These are phyloP conservation scores for Gymnorhina tibicen DNA, from an alignment of 2,113 vertebrate species.

Conservation along the genomic window DNA sequence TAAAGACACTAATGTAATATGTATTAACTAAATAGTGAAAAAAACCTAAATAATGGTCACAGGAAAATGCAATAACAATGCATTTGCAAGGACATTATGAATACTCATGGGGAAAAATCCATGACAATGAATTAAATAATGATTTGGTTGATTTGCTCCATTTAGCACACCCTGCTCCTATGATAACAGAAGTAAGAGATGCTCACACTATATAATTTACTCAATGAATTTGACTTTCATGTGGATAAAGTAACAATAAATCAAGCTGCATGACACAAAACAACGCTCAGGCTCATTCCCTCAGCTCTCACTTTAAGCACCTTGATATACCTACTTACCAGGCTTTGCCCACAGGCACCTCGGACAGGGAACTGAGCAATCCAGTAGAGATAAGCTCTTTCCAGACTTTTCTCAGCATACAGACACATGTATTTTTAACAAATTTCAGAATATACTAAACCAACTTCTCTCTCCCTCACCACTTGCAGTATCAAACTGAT, in stretches of 20 bases:
- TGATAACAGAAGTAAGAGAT: background rate
- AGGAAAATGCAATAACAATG: background rate
- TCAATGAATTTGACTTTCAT: background rate
- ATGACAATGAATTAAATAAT: slow-evolving; percentile 24
- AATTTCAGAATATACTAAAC: background rate
- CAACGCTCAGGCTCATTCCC: background rate
- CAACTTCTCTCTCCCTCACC: background rate
- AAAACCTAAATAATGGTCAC: background rate
- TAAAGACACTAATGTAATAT: background rate
- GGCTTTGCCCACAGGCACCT: background rate
- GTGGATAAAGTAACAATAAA: background rate
- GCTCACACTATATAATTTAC: background rate
- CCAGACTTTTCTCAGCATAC: background rate
- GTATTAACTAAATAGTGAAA: background rate
- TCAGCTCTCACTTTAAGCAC: background rate
- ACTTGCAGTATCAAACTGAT: background rate
- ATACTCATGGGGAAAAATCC: background rate
- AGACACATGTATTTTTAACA: background rate
- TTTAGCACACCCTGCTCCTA: background rate
- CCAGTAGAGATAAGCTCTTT: background rate
- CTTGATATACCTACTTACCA: background rate
- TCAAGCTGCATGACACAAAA: background rate
- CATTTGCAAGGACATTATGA: background rate
- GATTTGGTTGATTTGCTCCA: slow-evolving; percentile 27
- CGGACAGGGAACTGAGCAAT: background rate